These are phyloP conservation scores for Prionailurus bengalensis DNA, from an alignment of 2,113 vertebrate species.

Conservation along the genomic window DNA sequence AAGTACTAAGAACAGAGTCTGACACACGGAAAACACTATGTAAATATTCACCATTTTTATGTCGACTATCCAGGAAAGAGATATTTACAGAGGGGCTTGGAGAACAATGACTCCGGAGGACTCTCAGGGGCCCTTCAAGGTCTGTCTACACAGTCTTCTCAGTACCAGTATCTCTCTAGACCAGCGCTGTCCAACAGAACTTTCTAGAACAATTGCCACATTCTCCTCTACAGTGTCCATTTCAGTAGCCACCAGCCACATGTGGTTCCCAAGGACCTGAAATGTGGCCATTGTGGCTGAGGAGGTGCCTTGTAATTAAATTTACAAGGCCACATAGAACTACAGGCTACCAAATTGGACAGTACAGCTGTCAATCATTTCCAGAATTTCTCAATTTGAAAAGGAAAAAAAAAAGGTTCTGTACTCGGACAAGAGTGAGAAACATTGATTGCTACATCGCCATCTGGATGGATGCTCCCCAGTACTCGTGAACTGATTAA, in stretches of 20 bases:
- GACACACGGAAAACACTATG: rapidly evolving
- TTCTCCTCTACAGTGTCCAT: background rate
- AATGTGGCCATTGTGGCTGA: too few species aligned
- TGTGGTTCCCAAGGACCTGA: background rate
- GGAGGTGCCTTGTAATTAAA: background rate
- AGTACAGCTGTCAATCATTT: background rate
- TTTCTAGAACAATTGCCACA: background rate
- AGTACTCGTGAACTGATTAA: background rate
- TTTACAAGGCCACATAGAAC: background rate
- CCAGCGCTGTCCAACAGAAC: background rate
- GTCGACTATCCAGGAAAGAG: background rate
- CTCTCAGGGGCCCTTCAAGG: rapidly evolving
- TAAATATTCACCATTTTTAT: too few species aligned
- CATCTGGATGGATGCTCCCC: too few species aligned
- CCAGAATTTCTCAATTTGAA: background rate
- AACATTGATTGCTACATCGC: rapidly evolving
- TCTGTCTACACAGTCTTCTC: background rate
- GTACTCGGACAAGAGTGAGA: too few species aligned
- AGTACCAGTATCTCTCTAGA: background rate
- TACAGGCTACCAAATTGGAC: rapidly evolving
- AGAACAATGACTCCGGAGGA: rapidly evolving
- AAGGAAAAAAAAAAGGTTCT: background rate
- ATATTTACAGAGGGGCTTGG: rapidly evolving
- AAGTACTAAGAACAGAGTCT: background rate
- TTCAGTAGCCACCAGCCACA: background rate